Evolutionary conservation across 2,888 invertebrate species (phyloP).

Genomic region (Neocrepidodera transversa): DNA sequence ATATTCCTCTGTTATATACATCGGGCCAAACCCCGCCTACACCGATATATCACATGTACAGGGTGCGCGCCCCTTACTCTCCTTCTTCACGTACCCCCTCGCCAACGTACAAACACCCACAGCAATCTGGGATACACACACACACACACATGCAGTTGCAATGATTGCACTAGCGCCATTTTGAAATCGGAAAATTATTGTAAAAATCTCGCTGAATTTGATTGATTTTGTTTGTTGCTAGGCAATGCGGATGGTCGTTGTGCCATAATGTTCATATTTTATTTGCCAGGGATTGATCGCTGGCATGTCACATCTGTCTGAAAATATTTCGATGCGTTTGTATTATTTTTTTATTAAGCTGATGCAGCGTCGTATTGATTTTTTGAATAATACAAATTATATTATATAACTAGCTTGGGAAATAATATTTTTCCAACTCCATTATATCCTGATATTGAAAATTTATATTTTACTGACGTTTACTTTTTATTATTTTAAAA

Average conservation of each 20-base stretch:
- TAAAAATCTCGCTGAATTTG: conserved; percentile 44
- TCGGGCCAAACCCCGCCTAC: conserved; percentile 50
- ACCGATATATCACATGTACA: conserved; percentile 51
- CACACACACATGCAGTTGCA: conserved; percentile 43
- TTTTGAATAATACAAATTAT: neutral
- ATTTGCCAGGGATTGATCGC: too few species aligned
- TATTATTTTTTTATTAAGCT: neutral
- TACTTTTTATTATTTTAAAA: too few species aligned
- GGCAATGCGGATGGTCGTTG: too few species aligned
- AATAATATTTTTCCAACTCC: too few species aligned
- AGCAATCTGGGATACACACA: conserved; percentile 41
- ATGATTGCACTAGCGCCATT: conserved; percentile 47
- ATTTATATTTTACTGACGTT: too few species aligned
- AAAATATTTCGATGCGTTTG: neutral
- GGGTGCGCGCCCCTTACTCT: conserved; percentile 47
- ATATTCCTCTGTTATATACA: conserved; percentile 53
- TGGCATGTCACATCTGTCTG: neutral
- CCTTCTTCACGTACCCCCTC: conserved; percentile 42
- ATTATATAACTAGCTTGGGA: too few species aligned
- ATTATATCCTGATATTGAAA: too few species aligned
- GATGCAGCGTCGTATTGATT: neutral
- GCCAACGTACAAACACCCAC: conserved; percentile 42
- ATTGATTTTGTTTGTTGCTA: conserved; percentile 34
- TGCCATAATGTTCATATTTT: too few species aligned
- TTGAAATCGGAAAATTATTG: conserved; percentile 53